phyloP scores from a whole-genome alignment of 2,797 vertebrate species.

The Ispidina picta region DNA sequence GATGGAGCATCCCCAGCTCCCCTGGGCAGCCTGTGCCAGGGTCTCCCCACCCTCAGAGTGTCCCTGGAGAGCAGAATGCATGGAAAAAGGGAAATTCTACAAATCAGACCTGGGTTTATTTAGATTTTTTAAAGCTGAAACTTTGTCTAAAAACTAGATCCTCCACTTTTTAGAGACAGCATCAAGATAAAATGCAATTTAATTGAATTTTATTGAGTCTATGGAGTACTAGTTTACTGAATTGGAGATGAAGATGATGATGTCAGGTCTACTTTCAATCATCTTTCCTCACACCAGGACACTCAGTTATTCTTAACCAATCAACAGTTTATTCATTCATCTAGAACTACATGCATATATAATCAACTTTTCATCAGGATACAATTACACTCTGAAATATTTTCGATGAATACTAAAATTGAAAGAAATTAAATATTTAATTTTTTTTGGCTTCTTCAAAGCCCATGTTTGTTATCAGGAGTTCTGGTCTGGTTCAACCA shows the following conservation, averaged over 20 bases:
- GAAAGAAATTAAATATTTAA: too few relatives aligned
- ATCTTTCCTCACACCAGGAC: not conserved
- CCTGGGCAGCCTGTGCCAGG: too few relatives aligned
- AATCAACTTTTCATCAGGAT: not conserved
- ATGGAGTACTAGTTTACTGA: not conserved
- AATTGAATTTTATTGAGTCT: not conserved
- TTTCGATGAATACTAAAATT: not conserved
- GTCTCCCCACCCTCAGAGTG: too few relatives aligned
- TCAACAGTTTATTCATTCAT: not conserved
- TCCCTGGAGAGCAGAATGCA: not conserved
- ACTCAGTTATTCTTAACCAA: not conserved
- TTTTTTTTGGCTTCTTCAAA: not conserved
- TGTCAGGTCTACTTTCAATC: not conserved
- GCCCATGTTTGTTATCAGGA: not conserved
- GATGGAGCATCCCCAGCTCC: too few relatives aligned
- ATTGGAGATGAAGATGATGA: not conserved
- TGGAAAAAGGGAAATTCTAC: not conserved
- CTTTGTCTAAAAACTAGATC: not conserved
- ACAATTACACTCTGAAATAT: not conserved
- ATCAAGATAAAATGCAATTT: not conserved
- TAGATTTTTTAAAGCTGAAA: not conserved
- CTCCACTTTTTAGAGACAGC: not conserved
- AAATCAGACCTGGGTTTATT: not conserved
- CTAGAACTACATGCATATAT: not conserved
- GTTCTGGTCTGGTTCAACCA: not conserved